These are phyloP conservation scores for Sebastes steindachneri DNA, from an alignment of 2,797 vertebrate species.

Conservation along the genomic window DNA sequence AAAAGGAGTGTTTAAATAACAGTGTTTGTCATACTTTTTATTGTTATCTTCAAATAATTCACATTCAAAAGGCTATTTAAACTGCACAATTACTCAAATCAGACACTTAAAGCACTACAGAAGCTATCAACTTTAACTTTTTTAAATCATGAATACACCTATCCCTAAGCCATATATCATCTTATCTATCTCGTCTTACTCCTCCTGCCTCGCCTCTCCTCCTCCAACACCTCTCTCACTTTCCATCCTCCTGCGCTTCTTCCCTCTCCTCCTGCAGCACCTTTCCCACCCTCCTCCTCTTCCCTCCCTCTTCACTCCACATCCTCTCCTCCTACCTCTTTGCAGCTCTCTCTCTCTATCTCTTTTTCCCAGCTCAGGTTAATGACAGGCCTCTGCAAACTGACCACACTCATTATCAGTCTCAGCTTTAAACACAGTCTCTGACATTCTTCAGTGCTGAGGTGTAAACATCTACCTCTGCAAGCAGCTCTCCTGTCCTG, in stretches of 20 bases:
- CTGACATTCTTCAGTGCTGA: constrained; percentile 77
- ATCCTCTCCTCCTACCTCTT: constrained; percentile 36
- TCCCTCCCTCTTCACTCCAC: background rate
- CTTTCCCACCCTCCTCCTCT: constrained; percentile 33
- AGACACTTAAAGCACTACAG: constrained; percentile 13
- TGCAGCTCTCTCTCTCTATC: constrained; percentile 20
- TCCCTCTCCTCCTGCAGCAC: constrained; percentile 50
- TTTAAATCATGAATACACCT: constrained; percentile 7
- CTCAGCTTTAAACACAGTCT: constrained; percentile 76
- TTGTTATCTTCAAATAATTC: constrained; percentile 6
- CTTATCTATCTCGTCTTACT: constrained; percentile 30
- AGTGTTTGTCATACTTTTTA: background rate
- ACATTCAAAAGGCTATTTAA: background rate
- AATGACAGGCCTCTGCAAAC: constrained; percentile 81
- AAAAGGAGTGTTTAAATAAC: constrained; percentile 2
- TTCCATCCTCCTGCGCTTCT: constrained; percentile 10
- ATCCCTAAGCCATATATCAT: constrained; percentile 25
- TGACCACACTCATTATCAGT: constrained; percentile 82
- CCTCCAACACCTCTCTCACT: constrained; percentile 31
- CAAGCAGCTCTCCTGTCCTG: constrained; percentile 39
- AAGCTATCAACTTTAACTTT: background rate
- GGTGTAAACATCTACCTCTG: constrained; percentile 78
- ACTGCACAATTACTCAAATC: background rate
- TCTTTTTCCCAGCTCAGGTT: constrained; percentile 58
- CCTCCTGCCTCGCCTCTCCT: constrained; percentile 10